Evolutionary conservation across 2,113 vertebrate genomes (phyloP).

Genomic region (Marmota flaviventris): DNA sequence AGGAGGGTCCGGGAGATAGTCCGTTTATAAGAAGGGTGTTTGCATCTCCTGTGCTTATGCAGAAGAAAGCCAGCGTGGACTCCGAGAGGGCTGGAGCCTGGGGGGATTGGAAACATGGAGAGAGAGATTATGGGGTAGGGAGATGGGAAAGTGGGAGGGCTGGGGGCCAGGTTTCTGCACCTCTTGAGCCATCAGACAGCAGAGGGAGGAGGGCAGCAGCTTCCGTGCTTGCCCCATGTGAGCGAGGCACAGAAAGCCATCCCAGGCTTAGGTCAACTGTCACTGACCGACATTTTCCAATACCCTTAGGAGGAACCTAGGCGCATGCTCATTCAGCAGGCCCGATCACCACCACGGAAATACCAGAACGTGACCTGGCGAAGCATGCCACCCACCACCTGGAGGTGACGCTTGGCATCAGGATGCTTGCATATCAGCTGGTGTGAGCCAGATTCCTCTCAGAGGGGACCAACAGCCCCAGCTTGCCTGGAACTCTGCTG

Average conservation of each 20-base stretch:
- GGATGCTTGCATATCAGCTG: no score
- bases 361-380: neutral
- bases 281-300: neutral
- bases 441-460: neutral
- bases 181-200: neutral
- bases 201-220: rapidly evolving
- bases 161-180: no score
- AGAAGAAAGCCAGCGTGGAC: neutral
- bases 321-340: neutral
- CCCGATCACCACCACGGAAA: neutral
- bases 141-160: no score
- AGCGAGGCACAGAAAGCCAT: no score
- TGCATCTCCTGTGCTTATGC: neutral
- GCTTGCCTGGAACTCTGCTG: neutral
- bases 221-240: no score
- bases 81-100: rapidly evolving
- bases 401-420: no score
- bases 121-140: neutral
- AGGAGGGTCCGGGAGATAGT: neutral
- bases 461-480: neutral
- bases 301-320: neutral
- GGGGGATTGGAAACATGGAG: neutral
- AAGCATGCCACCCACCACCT: no score
- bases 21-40: neutral
- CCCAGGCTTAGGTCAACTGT: no score